Evolutionary conservation across 2,113 vertebrate species (phyloP).

Genomic region (Hemiprocne comata): DNA sequence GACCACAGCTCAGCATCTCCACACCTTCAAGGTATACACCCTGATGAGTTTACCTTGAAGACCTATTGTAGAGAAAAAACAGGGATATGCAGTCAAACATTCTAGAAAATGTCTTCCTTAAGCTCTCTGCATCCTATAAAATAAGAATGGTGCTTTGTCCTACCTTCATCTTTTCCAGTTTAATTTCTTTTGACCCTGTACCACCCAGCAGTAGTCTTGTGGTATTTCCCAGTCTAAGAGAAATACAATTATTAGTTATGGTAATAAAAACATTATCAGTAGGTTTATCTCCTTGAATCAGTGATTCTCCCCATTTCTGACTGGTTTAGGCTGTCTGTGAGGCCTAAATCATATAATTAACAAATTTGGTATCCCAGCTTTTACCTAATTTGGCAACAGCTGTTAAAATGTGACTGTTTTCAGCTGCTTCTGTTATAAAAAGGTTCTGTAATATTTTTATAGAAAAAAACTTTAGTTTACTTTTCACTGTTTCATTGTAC

Average conservation of each 20-base stretch:
- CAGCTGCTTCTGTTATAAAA: neutral
- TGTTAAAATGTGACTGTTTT: conserved; percentile 29
- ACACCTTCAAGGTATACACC: neutral
- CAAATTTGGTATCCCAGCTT: neutral
- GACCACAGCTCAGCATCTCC: neutral
- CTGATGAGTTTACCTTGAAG: neutral
- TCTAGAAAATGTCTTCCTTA: neutral
- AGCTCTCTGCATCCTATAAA: neutral
- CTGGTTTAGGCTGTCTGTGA: neutral
- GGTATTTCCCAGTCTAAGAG: neutral
- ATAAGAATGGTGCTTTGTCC: neutral
- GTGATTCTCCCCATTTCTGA: neutral
- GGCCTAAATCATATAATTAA: neutral
- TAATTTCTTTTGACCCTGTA: neutral
- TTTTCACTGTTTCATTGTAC: neutral
- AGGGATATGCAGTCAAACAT: neutral
- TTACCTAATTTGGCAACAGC: conserved; percentile 25
- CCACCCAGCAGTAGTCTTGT: neutral
- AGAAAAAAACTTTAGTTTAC: neutral
- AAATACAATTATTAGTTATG: neutral
- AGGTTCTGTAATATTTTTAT: neutral
- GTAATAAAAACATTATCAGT: neutral
- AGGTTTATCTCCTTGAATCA: neutral
- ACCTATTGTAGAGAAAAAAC: accelerated
- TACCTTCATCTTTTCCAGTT: neutral